A percentile compares a stretch with the other conserved stretches of the same genome.
These are phyloP conservation scores for Ferdinandea cuprea DNA, from an alignment of 2,888 invertebrate genomes.

Conservation along the genomic window DNA sequence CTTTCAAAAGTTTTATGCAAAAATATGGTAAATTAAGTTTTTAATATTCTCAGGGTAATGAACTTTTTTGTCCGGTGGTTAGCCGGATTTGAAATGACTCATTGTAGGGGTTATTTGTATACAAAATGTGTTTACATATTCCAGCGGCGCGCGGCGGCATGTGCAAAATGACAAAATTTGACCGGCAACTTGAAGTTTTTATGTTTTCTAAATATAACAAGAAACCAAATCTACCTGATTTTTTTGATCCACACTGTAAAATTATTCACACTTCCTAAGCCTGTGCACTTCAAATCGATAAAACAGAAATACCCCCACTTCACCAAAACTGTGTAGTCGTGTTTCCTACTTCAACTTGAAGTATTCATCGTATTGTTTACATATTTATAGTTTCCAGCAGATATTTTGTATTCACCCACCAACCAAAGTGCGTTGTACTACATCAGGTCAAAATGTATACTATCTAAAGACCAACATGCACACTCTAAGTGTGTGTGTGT, in stretches of 20 bases:
- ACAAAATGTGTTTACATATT: too few species aligned
- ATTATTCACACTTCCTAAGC: constrained; percentile 25
- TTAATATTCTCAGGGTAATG: constrained; percentile 27
- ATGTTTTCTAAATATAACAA: too few species aligned
- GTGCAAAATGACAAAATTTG: too few species aligned
- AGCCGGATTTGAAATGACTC: neutral
- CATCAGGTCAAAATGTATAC: constrained; percentile 2
- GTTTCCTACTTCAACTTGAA: constrained; percentile 17
- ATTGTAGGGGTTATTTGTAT: neutral
- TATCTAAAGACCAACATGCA: neutral
- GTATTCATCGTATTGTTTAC: constrained; percentile 51
- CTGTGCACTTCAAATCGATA: neutral
- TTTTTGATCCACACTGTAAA: constrained; percentile 18
- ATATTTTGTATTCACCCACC: constrained; percentile 32
- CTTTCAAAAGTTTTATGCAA: constrained; percentile 45
- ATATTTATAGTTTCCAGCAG: constrained; percentile 58
- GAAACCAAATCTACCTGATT: neutral
- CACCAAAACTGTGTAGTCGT: neutral
- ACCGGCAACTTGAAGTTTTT: too few species aligned
- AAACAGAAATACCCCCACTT: constrained; percentile 9
- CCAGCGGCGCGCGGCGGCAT: too few species aligned
- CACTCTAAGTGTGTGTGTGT: neutral
- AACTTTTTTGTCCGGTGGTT: constrained; percentile 9
- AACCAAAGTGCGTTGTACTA: constrained; percentile 38
- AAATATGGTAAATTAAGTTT: constrained; percentile 42